Conservation (phyloP, 2,797 vertebrate species). For the Sebastiscus tertius region DNA sequence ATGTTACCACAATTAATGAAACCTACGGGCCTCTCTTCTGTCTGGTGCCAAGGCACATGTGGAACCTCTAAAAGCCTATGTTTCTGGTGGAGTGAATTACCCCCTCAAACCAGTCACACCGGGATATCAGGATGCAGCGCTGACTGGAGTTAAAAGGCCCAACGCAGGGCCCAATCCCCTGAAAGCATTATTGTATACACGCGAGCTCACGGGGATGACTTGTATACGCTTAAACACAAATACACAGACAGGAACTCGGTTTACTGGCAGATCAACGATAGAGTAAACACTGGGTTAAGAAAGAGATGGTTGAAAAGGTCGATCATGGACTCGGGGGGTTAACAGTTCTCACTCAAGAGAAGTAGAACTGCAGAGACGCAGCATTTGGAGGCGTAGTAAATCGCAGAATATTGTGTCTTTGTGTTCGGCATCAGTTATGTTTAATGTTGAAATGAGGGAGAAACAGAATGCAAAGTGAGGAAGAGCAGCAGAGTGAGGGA, state of each 20-base stretch:
- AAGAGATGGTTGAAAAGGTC: slow-evolving; percentile 36
- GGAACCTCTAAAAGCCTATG: slow-evolving; percentile 86
- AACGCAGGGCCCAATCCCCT: slow-evolving; percentile 59
- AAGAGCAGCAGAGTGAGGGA: slow-evolving; percentile 37
- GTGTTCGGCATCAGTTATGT: slow-evolving; percentile 5
- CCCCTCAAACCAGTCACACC: slow-evolving; percentile 75
- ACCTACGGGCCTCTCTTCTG: slow-evolving; percentile 81
- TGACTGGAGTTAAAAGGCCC: slow-evolving; percentile 76
- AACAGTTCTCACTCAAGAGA: slow-evolving; percentile 18
- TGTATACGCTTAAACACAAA: slow-evolving; percentile 56
- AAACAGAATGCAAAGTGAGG: slow-evolving; percentile 11
- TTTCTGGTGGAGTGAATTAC: slow-evolving; percentile 78
- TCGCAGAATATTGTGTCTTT: slow-evolving; percentile 14
- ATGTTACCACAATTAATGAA: slow-evolving; percentile 82
- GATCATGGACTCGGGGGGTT: slow-evolving; percentile 25
- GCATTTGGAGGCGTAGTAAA: slow-evolving; percentile 16
- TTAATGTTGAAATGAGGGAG: slow-evolving; percentile 1
- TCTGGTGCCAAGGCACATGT: slow-evolving; percentile 86
- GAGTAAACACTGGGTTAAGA: slow-evolving; percentile 63
- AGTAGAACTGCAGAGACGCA: slow-evolving; percentile 1
- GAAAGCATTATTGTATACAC: slow-evolving; percentile 74
- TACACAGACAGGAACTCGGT: slow-evolving; percentile 62
- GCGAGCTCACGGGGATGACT: slow-evolving; percentile 63
- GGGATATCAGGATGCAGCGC: slow-evolving; percentile 74
- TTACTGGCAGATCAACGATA: slow-evolving; percentile 62